phyloP scores from a whole-genome alignment of 2,888 invertebrate species.

The Tipula unca region DNA sequence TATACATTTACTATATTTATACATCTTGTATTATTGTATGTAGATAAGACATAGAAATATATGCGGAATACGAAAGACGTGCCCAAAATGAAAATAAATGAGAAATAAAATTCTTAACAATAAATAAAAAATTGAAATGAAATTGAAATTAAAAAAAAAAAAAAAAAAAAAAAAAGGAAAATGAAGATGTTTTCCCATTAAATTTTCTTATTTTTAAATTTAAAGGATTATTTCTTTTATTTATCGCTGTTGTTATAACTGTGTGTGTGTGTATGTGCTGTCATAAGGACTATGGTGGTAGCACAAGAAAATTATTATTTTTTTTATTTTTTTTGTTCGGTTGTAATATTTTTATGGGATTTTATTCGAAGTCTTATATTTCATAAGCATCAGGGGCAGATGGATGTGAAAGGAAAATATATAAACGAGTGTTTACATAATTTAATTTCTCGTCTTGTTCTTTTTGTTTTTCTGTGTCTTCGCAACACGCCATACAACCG shows the following conservation, averaged over 20 bases:
- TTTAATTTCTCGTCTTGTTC: background rate
- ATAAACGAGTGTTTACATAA: background rate
- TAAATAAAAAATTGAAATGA: background rate
- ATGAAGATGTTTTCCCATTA: background rate
- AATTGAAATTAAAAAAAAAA: background rate
- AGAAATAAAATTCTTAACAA: slow-evolving; percentile 1
- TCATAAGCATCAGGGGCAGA: slow-evolving; percentile 8
- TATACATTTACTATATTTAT: background rate
- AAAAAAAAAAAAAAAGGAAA: background rate
- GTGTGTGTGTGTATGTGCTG: too few relatives aligned
- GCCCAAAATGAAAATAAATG: background rate
- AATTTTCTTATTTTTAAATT: background rate
- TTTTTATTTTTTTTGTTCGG: background rate
- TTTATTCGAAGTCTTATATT: background rate
- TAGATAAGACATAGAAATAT: too few relatives aligned
- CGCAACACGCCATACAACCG: background rate
- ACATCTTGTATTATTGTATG: background rate
- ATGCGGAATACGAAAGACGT: background rate
- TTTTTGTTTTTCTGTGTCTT: background rate
- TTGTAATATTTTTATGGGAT: slow-evolving; percentile 8
- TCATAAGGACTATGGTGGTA: background rate
- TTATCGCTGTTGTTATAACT: background rate
- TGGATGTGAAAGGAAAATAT: background rate
- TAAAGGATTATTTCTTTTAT: background rate
- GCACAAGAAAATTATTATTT: background rate